phyloP scores from a whole-genome alignment of 2,797 vertebrate genomes.

The Trematomus bernacchii region DNA sequence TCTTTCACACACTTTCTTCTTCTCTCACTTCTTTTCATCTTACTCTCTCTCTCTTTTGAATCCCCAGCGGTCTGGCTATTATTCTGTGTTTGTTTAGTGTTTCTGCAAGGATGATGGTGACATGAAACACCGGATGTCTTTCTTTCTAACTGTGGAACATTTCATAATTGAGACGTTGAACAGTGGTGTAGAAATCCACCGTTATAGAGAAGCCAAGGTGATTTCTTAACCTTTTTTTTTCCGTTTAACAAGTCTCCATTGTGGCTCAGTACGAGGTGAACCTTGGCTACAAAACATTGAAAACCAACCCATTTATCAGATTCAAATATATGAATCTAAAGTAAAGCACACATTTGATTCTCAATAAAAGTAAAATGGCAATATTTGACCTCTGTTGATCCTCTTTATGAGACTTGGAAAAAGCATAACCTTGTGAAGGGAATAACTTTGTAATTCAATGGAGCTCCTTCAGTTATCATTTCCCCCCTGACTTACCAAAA shows the following conservation, averaged over 20 bases:
- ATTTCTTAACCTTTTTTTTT: slow-evolving; percentile 20
- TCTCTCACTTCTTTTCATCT: slow-evolving; percentile 7
- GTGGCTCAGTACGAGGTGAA: slow-evolving; percentile 22
- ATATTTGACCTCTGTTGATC: slow-evolving; percentile 21
- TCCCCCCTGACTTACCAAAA: slow-evolving; percentile 18
- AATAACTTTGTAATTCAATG: slow-evolving; percentile 3
- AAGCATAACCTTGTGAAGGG: not conserved
- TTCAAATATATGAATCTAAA: slow-evolving; percentile 15
- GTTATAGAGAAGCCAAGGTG: slow-evolving; percentile 27
- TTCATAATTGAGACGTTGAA: slow-evolving; percentile 48
- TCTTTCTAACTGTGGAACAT: slow-evolving; percentile 34
- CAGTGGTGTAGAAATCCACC: slow-evolving; percentile 41
- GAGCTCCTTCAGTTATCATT: slow-evolving; percentile 21
- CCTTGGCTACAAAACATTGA: slow-evolving; percentile 35
- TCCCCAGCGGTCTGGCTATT: slow-evolving; percentile 47
- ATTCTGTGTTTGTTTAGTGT: slow-evolving; percentile 64
- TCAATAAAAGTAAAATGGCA: not conserved
- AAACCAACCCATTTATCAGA: slow-evolving; percentile 6
- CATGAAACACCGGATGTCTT: slow-evolving; percentile 7
- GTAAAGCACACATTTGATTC: slow-evolving; percentile 17
- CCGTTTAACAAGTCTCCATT: slow-evolving; percentile 23
- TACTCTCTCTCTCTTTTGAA: slow-evolving; percentile 34
- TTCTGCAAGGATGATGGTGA: slow-evolving; percentile 49
- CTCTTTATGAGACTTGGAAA: not conserved
- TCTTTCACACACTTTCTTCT: slow-evolving; percentile 38